These are phyloP conservation scores for Calameuta pallipes DNA, from an alignment of 2,888 invertebrate genomes.

Conservation along the genomic window DNA sequence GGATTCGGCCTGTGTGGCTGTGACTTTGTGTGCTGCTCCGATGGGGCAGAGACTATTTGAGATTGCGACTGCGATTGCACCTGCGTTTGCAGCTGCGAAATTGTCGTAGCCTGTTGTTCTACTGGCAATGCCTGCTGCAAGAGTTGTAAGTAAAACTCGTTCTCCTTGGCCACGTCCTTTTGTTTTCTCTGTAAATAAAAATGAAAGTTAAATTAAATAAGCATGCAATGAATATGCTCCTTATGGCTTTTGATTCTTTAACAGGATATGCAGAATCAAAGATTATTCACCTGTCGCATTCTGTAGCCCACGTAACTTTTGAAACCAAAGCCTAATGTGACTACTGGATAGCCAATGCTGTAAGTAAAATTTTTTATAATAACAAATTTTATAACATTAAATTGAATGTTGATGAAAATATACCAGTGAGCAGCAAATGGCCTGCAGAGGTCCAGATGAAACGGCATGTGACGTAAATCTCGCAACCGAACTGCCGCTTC, in stretches of 20 bases:
- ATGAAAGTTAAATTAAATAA: slow-evolving; percentile 17
- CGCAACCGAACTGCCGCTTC: slow-evolving; percentile 90
- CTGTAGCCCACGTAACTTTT: slow-evolving; percentile 93
- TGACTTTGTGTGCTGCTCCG: slow-evolving; percentile 60
- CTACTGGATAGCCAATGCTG: slow-evolving; percentile 93
- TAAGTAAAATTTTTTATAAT: slow-evolving; percentile 53
- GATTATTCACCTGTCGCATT: slow-evolving; percentile 75
- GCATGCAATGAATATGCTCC: not conserved
- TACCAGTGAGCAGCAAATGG: slow-evolving; percentile 98
- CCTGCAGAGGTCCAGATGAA: slow-evolving; percentile 89
- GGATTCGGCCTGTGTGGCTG: slow-evolving; percentile 60
- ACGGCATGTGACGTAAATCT: slow-evolving; percentile 84
- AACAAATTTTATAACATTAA: not conserved
- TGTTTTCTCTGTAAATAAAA: slow-evolving; percentile 80
- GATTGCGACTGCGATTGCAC: slow-evolving; percentile 54
- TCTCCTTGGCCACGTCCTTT: slow-evolving; percentile 93
- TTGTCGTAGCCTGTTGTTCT: slow-evolving; percentile 67
- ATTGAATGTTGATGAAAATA: slow-evolving; percentile 46
- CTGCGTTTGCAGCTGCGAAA: slow-evolving; percentile 40
- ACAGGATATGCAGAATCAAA: not conserved
- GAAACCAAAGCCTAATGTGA: slow-evolving; percentile 95
- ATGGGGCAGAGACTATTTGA: slow-evolving; percentile 37
- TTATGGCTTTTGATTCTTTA: not conserved
- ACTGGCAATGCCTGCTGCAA: slow-evolving; percentile 90
- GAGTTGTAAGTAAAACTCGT: slow-evolving; percentile 94